phyloP scores from a whole-genome alignment of 2,888 invertebrate species.

The Dolichomitus sp. region DNA sequence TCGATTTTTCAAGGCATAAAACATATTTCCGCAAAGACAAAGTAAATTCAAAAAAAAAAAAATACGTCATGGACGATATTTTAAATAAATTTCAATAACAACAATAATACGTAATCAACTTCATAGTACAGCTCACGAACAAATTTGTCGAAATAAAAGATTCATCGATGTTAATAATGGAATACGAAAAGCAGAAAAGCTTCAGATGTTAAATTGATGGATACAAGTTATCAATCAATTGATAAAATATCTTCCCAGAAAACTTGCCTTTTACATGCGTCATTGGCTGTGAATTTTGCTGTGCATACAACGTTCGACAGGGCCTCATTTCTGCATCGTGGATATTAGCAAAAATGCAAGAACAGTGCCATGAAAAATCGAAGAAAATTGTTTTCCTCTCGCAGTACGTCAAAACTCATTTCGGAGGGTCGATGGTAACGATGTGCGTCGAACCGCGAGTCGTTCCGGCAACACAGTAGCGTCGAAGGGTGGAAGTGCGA shows the following conservation, averaged over 20 bases:
- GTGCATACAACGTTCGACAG: background rate
- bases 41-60: background rate
- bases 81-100: background rate
- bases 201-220: background rate
- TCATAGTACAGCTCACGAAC: background rate
- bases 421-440: background rate
- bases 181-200: background rate
- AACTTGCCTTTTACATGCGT: background rate
- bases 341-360: background rate
- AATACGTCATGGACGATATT: no score
- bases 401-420: slow-evolving; percentile 45
- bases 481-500: slow-evolving; percentile 18
- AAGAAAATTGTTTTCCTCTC: slow-evolving; percentile 41
- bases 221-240: background rate
- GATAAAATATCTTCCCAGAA: background rate
- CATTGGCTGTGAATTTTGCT: background rate
- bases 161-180: background rate
- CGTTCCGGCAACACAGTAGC: slow-evolving; percentile 12
- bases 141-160: background rate
- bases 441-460: slow-evolving; percentile 36
- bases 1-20: background rate
- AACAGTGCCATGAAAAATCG: slow-evolving; percentile 16
- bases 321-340: background rate
- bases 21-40: no score
- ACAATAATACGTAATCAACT: background rate